A percentile compares a stretch with the other conserved stretches of the same genome.
Evolutionary conservation across 2,888 invertebrate species (phyloP).

Genomic region (Archips crataeganus): DNA sequence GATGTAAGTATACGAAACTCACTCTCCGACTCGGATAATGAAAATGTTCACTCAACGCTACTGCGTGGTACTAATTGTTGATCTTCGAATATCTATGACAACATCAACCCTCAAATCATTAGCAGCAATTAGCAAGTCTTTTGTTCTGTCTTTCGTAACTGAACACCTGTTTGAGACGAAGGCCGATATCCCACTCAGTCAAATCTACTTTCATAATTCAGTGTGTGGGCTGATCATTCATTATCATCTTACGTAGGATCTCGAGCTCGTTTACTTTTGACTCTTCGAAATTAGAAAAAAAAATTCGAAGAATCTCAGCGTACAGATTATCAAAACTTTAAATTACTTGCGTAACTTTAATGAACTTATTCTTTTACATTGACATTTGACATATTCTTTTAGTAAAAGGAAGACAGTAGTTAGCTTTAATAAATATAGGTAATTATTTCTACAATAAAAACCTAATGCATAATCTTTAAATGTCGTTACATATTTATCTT

Average conservation of each 20-base stretch:
- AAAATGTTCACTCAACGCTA: too few relatives aligned
- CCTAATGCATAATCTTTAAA: too few relatives aligned
- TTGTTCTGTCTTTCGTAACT: conserved; percentile 36
- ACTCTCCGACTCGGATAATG: too few relatives aligned
- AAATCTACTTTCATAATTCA: conserved; percentile 35
- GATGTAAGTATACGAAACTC: too few relatives aligned
- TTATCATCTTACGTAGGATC: conserved; percentile 17
- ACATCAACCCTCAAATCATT: conserved; percentile 19
- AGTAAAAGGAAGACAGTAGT: too few relatives aligned
- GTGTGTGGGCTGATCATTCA: conserved; percentile 40
- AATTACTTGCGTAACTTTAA: not conserved
- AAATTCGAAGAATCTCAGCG: too few relatives aligned
- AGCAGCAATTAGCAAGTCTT: conserved; percentile 38
- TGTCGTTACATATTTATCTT: too few relatives aligned
- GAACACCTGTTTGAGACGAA: conserved; percentile 39
- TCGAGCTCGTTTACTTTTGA: conserved; percentile 6
- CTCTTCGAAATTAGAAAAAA: not conserved
- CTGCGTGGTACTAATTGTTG: conserved; percentile 4
- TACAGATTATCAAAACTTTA: not conserved
- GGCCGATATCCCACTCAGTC: conserved; percentile 37
- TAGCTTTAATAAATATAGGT: too few relatives aligned
- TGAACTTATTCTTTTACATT: not conserved
- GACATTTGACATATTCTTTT: too few relatives aligned
- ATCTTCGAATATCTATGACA: conserved; percentile 20
- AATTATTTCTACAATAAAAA: too few relatives aligned